These are phyloP conservation scores for Phymatocera aterrima DNA, from an alignment of 2,888 invertebrate species.

Conservation along the genomic window DNA sequence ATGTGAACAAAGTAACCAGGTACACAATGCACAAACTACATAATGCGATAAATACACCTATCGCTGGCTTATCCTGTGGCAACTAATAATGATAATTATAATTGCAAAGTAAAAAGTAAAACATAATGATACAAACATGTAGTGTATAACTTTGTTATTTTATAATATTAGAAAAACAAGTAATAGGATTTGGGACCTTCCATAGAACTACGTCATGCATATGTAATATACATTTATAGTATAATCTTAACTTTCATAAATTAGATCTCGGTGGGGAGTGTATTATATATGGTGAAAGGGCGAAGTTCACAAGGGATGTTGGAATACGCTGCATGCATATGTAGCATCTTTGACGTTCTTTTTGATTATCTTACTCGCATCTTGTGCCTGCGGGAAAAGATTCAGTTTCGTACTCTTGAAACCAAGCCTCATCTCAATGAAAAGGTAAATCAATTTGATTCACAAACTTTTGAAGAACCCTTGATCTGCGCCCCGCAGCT, in stretches of 20 bases:
- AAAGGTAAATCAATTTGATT: neutral
- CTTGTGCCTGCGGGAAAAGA: neutral
- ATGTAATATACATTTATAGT: neutral
- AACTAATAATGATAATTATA: constrained; percentile 24
- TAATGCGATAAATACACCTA: constrained; percentile 35
- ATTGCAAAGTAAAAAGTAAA: constrained; percentile 47
- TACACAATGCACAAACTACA: constrained; percentile 60
- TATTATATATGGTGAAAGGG: constrained; percentile 11
- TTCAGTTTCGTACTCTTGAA: neutral
- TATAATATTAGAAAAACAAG: constrained; percentile 42
- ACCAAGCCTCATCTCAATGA: neutral
- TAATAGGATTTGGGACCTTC: constrained; percentile 65
- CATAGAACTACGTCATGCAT: constrained; percentile 51
- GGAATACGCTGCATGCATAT: neutral
- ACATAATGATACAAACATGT: constrained; percentile 40
- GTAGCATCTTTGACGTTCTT: neutral
- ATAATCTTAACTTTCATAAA: constrained; percentile 5
- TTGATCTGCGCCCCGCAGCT: constrained; percentile 9
- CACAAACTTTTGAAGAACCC: neutral
- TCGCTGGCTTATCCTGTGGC: constrained; percentile 54
- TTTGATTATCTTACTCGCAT: neutral
- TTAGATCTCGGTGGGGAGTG: neutral
- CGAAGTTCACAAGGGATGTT: neutral
- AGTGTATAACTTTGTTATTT: constrained; percentile 34
- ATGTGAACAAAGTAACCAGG: constrained; percentile 49